These are phyloP conservation scores for Liparis tanakae DNA, from an alignment of 2,797 vertebrate species.

Conservation along the genomic window DNA sequence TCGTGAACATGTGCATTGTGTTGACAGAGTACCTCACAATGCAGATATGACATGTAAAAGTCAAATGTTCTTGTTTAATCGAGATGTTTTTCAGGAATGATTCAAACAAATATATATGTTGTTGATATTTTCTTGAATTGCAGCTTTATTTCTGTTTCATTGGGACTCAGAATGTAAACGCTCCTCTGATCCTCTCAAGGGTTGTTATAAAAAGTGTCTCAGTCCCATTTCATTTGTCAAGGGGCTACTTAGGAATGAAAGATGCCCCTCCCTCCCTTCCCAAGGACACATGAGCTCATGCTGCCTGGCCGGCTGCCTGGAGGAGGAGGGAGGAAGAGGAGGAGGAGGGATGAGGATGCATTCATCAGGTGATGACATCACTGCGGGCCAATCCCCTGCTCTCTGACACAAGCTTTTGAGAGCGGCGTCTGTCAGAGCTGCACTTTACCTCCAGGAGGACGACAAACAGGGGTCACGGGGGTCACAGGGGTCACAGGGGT, in stretches of 20 bases:
- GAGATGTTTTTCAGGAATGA: not conserved
- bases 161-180: constrained; percentile 25
- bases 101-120: not conserved
- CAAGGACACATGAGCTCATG: constrained; percentile 78
- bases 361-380: constrained; percentile 83
- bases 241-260: constrained; percentile 72
- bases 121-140: not conserved
- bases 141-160: not conserved
- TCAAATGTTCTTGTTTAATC: not conserved
- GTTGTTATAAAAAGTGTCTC: constrained; percentile 51
- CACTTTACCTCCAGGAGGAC: not conserved
- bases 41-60: not conserved
- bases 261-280: constrained; percentile 47
- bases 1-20: not conserved
- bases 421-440: constrained; percentile 16
- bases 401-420: constrained; percentile 35
- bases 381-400: constrained; percentile 69
- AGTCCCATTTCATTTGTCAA: constrained; percentile 75
- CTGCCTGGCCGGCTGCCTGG: constrained; percentile 71
- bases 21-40: not conserved
- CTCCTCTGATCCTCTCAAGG: constrained; percentile 58
- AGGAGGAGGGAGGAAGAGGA: constrained; percentile 51
- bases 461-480: constrained; percentile 25
- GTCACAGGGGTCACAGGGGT: not conserved
- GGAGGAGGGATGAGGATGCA: constrained; percentile 51